Evolutionary conservation across 1,140 invertebrate species (phyloP).

Genomic region (Drosophila bifasciata): DNA sequence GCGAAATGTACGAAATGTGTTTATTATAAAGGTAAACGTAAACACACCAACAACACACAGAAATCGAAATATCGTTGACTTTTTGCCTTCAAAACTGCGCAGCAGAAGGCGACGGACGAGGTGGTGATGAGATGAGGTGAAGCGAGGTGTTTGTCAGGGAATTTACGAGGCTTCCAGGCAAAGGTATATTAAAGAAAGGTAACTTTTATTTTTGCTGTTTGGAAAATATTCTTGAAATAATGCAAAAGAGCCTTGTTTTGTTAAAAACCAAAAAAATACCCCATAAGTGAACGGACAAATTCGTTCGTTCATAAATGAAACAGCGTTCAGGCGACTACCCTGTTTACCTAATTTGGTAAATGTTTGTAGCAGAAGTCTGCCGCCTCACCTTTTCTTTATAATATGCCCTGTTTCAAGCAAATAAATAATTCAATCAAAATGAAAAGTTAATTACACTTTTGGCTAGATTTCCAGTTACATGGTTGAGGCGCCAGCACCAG

Average conservation of each 20-base stretch:
- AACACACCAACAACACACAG: constrained; percentile 22
- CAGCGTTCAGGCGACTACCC: too few species aligned
- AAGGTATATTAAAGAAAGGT: constrained; percentile 4
- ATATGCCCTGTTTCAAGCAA: not conserved
- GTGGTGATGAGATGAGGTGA: not conserved
- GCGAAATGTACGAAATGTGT: constrained; percentile 70
- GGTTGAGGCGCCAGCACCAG: too few species aligned
- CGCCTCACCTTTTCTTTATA: not conserved
- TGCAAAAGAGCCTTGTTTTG: too few species aligned
- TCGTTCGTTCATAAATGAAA: too few species aligned
- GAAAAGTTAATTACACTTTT: constrained; percentile 48
- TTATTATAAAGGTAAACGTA: constrained; percentile 78
- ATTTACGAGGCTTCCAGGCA: constrained; percentile 21
- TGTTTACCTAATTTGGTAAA: too few species aligned
- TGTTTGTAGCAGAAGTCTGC: too few species aligned
- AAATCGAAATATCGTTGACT: not conserved
- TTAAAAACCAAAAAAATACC: too few species aligned
- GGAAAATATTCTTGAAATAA: too few species aligned
- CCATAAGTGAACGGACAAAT: too few species aligned
- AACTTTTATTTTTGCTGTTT: too few species aligned
- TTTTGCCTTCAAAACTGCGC: constrained; percentile 53
- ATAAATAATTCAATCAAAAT: constrained; percentile 40
- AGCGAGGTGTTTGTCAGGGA: constrained; percentile 6
- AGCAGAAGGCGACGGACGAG: constrained; percentile 12
- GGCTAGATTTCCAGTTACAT: constrained; percentile 32